A percentile compares a stretch with the other conserved stretches of the same genome.
phyloP scores from a whole-genome alignment of 2,888 invertebrate species.

The Byasa hedistus region DNA sequence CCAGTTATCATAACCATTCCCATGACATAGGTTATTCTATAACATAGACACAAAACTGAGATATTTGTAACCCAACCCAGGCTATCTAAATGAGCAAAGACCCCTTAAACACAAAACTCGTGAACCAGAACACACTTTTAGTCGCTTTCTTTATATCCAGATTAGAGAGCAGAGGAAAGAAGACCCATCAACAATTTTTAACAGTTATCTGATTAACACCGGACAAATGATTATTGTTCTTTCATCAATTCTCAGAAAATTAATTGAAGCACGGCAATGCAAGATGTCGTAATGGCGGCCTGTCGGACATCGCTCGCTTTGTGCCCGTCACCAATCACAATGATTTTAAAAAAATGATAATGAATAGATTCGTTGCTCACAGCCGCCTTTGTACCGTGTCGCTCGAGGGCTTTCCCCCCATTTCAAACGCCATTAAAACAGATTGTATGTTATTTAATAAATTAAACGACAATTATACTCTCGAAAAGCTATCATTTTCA shows the following conservation, averaged over 20 bases:
- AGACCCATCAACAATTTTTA: neutral
- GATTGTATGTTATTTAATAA: conserved; percentile 40
- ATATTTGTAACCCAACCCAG: too few relatives aligned
- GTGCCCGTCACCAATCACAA: conserved; percentile 39
- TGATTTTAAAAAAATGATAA: conserved; percentile 48
- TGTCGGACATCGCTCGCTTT: conserved; percentile 22
- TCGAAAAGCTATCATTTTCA: conserved; percentile 24
- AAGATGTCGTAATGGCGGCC: conserved; percentile 29
- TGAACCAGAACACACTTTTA: too few relatives aligned
- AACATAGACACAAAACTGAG: too few relatives aligned
- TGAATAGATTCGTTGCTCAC: conserved; percentile 53
- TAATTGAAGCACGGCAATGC: conserved; percentile 12
- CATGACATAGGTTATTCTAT: too few relatives aligned
- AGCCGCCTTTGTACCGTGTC: conserved; percentile 42
- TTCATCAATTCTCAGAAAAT: conserved; percentile 28
- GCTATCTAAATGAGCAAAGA: too few relatives aligned
- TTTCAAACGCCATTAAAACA: conserved; percentile 37
- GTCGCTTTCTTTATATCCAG: too few relatives aligned
- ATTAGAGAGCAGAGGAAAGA: too few relatives aligned
- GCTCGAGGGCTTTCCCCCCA: conserved; percentile 40
- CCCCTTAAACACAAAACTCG: too few relatives aligned
- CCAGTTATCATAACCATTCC: too few relatives aligned
- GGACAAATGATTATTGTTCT: conserved; percentile 15
- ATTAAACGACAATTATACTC: conserved; percentile 33
- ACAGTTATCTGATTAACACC: conserved; percentile 7